Percentiles rank a stretch among this genome's conserved stretches.
Conservation (phyloP, 2,888 invertebrate genomes). For the Lepidocyrtinus sp. region DNA sequence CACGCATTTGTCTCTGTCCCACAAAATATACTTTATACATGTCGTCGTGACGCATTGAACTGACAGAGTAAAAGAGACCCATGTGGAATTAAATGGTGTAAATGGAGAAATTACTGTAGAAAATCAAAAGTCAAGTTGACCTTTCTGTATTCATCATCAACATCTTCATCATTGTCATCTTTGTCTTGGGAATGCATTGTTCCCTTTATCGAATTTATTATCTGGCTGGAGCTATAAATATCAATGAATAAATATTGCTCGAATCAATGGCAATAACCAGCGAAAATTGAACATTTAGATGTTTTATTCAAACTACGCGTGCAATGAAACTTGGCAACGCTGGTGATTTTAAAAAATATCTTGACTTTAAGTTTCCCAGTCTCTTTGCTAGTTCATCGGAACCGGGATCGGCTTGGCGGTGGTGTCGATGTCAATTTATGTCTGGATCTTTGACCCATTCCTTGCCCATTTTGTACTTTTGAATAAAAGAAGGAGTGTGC, state of each 20-base stretch:
- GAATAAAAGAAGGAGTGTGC: conserved; percentile 43
- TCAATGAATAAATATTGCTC: too few relatives aligned
- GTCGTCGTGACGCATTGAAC: conserved; percentile 31
- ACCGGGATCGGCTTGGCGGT: conserved; percentile 23
- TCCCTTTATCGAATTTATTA: neutral
- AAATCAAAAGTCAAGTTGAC: conserved; percentile 11
- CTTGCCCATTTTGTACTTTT: conserved; percentile 38
- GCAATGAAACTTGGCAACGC: neutral
- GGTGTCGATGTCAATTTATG: conserved; percentile 53
- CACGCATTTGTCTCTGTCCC: conserved; percentile 45
- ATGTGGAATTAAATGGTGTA: conserved; percentile 38
- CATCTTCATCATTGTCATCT: neutral
- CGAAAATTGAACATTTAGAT: neutral
- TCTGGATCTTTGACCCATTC: conserved; percentile 41
- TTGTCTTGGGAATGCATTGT: conserved; percentile 1
- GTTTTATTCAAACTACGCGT: neutral
- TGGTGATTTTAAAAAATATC: conserved; percentile 1
- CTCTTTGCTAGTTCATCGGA: neutral
- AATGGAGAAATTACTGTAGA: conserved; percentile 41
- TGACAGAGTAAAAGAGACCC: conserved; percentile 13
- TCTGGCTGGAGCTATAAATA: conserved; percentile 4
- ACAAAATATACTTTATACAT: neutral
- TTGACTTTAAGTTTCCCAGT: neutral
- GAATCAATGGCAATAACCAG: too few relatives aligned
- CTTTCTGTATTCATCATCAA: neutral